Percentiles rank a stretch among this genome's conserved stretches.
Evolutionary conservation across 2,797 vertebrate species (phyloP).

Genomic region (Lagorchestes hirsutus): DNA sequence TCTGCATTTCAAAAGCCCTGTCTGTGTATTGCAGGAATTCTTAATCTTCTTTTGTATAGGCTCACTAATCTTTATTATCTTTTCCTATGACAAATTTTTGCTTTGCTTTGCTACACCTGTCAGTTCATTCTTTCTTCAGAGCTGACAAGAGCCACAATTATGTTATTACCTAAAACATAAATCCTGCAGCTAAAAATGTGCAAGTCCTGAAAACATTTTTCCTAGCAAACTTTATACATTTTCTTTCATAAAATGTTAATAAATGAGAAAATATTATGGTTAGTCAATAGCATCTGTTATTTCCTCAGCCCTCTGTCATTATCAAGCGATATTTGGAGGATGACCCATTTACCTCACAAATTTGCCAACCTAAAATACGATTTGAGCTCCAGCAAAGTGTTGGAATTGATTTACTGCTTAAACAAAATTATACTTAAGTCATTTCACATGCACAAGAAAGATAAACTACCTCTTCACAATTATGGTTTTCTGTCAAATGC

Average conservation of each 20-base stretch:
- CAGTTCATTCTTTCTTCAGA: constrained; percentile 23
- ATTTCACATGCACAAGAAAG: background rate
- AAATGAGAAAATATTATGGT: background rate
- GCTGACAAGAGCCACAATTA: constrained; percentile 39
- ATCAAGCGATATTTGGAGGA: background rate
- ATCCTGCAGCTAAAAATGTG: constrained; percentile 47
- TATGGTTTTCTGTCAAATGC: background rate
- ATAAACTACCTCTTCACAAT: constrained; percentile 8
- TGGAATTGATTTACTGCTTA: background rate
- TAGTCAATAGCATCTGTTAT: background rate
- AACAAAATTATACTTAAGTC: background rate
- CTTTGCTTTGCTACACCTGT: constrained; percentile 49
- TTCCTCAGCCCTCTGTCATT: background rate
- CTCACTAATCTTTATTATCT: constrained; percentile 56
- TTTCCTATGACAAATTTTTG: constrained; percentile 64
- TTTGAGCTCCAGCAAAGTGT: background rate
- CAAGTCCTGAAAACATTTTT: constrained; percentile 30
- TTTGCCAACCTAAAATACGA: background rate
- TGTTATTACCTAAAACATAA: constrained; percentile 54
- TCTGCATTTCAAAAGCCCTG: constrained; percentile 17
- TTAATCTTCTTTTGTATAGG: background rate
- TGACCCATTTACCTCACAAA: background rate
- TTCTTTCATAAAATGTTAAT: background rate
- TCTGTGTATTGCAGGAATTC: background rate
- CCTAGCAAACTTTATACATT: background rate